Conservation (phyloP, 2,113 vertebrate species). For the Oreochromis aureus region DNA sequence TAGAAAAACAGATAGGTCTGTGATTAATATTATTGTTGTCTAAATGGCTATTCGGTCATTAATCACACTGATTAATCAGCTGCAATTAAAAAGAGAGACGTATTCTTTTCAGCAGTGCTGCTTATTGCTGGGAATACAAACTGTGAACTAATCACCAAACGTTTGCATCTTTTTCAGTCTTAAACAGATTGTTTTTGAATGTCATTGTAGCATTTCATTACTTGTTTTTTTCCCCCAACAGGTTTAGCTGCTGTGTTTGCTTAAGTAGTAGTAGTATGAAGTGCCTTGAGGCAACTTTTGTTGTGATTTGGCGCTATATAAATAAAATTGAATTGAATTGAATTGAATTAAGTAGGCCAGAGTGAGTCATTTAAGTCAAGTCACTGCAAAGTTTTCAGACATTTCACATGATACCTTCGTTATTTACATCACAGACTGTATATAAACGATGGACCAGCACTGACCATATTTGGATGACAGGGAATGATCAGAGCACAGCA, state of each 20-base stretch:
- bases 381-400: not conserved
- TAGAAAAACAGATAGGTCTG: conserved; percentile 34
- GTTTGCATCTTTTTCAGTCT: not conserved
- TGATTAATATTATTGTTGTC: conserved; percentile 36
- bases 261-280: not conserved
- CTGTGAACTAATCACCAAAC: not conserved
- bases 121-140: not conserved
- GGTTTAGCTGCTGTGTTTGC: not conserved
- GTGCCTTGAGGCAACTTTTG: too few species aligned
- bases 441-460: not conserved
- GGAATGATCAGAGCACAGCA: not conserved
- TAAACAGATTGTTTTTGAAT: not conserved
- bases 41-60: conserved; percentile 17
- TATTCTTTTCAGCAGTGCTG: not conserved
- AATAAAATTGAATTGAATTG: too few species aligned
- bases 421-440: not conserved
- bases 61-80: conserved; percentile 46
- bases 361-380: not conserved
- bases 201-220: not conserved
- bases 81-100: conserved; percentile 18
- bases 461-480: not conserved
- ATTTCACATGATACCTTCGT: not conserved
- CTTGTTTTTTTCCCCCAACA: not conserved
- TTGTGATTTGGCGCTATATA: too few species aligned
- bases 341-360: not conserved